Conservation (phyloP, 1,140 invertebrate species). For the Cydia pomonella region DNA sequence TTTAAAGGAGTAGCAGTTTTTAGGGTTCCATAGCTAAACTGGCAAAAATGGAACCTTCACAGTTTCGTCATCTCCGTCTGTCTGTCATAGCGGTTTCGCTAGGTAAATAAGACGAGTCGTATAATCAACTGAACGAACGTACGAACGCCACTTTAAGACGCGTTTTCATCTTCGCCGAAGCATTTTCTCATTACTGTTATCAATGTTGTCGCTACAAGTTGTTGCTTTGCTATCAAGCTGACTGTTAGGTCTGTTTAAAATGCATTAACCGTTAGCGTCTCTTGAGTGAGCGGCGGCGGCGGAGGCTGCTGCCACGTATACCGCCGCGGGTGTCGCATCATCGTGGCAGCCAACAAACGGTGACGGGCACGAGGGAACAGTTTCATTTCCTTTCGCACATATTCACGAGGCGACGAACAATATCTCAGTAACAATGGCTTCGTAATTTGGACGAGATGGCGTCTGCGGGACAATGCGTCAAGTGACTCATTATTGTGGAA, state of each 20-base stretch:
- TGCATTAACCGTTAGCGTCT: background rate
- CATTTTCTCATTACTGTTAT: too few species aligned
- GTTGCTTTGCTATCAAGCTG: background rate
- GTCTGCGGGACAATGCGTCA: slow-evolving; percentile 71
- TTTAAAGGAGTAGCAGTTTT: too few species aligned
- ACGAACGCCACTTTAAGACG: too few species aligned
- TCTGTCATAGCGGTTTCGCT: too few species aligned
- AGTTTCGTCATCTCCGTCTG: too few species aligned
- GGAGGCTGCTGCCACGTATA: background rate
- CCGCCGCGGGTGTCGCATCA: slow-evolving; percentile 40
- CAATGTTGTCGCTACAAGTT: background rate
- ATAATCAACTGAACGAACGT: too few species aligned
- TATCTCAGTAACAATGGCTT: slow-evolving; percentile 74
- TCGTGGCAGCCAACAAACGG: slow-evolving; percentile 53
- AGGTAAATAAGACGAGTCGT: too few species aligned
- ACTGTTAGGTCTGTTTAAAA: background rate
- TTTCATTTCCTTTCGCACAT: slow-evolving; percentile 75
- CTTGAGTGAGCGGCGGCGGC: background rate
- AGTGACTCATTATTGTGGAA: slow-evolving; percentile 76
- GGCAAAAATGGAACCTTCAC: too few species aligned
- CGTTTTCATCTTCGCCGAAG: too few species aligned
- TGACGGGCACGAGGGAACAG: slow-evolving; percentile 55
- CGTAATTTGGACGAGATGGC: slow-evolving; percentile 74
- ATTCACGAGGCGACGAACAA: slow-evolving; percentile 71
- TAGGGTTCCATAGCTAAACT: too few species aligned